phyloP scores from a whole-genome alignment of 2,888 invertebrate genomes.

The Hypomecis atomaria region DNA sequence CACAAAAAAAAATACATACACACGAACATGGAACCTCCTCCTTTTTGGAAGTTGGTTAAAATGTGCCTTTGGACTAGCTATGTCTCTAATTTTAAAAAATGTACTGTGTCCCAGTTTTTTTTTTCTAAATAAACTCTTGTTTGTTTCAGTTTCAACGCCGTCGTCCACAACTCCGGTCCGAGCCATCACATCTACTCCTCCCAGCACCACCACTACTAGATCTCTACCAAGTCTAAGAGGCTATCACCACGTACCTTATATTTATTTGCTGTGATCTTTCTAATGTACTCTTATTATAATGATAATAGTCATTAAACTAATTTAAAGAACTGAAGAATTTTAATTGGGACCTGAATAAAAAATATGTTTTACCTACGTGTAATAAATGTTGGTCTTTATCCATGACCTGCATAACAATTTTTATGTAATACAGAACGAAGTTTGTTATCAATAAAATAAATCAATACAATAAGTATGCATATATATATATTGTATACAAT shows the following conservation, averaged over 20 bases:
- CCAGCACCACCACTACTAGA: conserved; percentile 72
- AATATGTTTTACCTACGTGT: too few relatives aligned
- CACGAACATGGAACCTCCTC: too few relatives aligned
- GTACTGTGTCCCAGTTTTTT: too few relatives aligned
- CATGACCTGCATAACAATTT: too few relatives aligned
- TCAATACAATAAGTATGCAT: too few relatives aligned
- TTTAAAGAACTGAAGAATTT: conserved; percentile 24
- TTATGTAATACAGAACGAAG: too few relatives aligned
- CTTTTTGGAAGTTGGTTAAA: too few relatives aligned
- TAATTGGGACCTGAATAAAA: conserved; percentile 2
- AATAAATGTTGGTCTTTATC: too few relatives aligned
- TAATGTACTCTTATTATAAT: conserved; percentile 53
- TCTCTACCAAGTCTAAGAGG: conserved; percentile 41
- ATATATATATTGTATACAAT: too few relatives aligned
- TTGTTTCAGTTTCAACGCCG: conserved; percentile 78
- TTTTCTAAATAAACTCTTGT: conserved; percentile 38
- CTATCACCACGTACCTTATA: conserved; percentile 59
- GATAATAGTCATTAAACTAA: conserved; percentile 55
- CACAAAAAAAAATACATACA: too few relatives aligned
- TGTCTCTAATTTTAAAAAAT: too few relatives aligned
- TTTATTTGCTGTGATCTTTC: conserved; percentile 70
- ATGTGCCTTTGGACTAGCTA: neutral
- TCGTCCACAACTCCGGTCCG: conserved; percentile 79
- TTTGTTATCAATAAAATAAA: too few relatives aligned
- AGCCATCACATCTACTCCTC: conserved; percentile 76